These are phyloP conservation scores for Phainopepla nitens DNA, from an alignment of 2,113 vertebrate species.

Conservation along the genomic window DNA sequence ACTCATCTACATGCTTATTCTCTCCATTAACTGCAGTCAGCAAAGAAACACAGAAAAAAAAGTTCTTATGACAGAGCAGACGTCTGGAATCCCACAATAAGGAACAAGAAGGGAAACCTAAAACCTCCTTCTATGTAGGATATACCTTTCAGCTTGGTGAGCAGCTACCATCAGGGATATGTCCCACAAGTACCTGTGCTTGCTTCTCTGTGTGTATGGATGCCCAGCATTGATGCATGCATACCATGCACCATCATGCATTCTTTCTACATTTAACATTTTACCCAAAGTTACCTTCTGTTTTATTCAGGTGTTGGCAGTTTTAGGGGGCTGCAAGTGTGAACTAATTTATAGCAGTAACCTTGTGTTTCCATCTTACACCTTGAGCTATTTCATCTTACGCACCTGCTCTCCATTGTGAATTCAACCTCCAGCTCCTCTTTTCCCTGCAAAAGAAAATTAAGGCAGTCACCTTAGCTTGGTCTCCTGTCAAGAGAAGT, in stretches of 20 bases:
- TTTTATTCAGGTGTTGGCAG: neutral
- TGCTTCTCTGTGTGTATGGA: neutral
- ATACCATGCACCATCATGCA: neutral
- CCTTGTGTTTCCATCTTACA: neutral
- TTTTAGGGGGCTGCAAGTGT: neutral
- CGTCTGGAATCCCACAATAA: neutral
- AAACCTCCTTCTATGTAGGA: neutral
- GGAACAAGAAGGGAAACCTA: neutral
- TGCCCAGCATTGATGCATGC: fast-evolving
- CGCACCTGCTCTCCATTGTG: constrained; percentile 76
- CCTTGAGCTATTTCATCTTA: neutral
- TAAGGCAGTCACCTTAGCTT: neutral
- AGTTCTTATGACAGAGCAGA: neutral
- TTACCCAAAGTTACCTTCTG: neutral
- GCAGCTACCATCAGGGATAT: neutral
- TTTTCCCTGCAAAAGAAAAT: constrained; percentile 54
- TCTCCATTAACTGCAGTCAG: neutral
- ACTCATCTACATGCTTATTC: neutral
- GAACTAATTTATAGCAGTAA: neutral
- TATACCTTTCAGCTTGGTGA: neutral
- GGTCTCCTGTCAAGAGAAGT: neutral
- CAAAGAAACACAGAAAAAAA: neutral
- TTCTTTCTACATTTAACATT: neutral
- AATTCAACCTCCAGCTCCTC: constrained; percentile 81
- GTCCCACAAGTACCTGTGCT: neutral